Conservation (phyloP, 2,797 vertebrate species). For the Xiphorhynchus erythropygius region DNA sequence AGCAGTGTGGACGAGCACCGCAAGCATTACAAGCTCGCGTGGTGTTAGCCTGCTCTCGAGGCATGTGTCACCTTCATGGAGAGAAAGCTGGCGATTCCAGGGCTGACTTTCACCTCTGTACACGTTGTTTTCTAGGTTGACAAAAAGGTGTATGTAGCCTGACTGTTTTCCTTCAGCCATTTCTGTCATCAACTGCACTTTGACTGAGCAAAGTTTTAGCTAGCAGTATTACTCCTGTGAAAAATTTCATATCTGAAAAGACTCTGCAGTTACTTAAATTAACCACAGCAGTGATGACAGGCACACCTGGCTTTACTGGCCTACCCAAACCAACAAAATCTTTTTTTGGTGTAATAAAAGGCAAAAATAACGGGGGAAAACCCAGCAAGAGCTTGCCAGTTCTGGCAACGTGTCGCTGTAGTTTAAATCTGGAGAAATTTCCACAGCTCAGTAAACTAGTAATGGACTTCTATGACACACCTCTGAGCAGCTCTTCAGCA, state of each 20-base stretch:
- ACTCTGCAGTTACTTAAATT: neutral
- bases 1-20: conserved; percentile 35
- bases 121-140: conserved; percentile 55
- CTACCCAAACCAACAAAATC: neutral
- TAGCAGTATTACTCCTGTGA: neutral
- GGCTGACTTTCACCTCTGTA: conserved; percentile 54
- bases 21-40: conserved; percentile 30
- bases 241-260: neutral
- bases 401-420: neutral
- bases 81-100: conserved; percentile 47
- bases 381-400: neutral
- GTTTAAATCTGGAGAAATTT: neutral
- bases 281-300: neutral
- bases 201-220: conserved; percentile 28
- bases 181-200: conserved; percentile 37
- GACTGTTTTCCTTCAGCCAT: conserved; percentile 17
- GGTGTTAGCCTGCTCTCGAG: conserved; percentile 40
- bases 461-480: neutral
- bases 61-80: conserved; percentile 55
- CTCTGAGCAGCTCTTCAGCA: neutral
- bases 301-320: neutral
- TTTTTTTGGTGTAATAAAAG: neutral
- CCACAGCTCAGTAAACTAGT: neutral
- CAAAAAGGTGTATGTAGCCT: conserved; percentile 47
- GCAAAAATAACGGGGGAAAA: neutral